phyloP scores from a whole-genome alignment of 23 tunicate species.

The Botrylloides violaceus region DNA sequence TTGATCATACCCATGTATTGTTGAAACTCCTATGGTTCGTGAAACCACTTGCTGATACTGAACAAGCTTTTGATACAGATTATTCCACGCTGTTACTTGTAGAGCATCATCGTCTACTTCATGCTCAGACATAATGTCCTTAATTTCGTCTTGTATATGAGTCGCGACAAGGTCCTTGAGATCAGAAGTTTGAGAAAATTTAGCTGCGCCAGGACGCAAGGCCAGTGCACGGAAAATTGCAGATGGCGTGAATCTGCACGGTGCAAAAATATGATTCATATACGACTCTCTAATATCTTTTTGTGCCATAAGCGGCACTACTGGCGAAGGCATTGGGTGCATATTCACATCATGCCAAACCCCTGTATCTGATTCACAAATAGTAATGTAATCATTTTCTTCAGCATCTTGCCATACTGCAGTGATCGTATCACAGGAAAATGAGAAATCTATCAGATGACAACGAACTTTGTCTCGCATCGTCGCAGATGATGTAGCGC shows the following conservation, averaged over 20 bases:
- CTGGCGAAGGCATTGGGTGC: background rate
- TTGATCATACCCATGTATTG: conserved; percentile 1
- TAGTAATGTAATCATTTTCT: conserved; percentile 32
- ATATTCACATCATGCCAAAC: conserved; percentile 78
- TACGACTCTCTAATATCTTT: conserved; percentile 42
- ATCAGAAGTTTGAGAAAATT: background rate
- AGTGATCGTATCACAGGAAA: conserved; percentile 23
- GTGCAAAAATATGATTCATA: conserved; percentile 32
- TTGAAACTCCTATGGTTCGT: conserved; percentile 40
- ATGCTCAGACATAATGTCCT: conserved; percentile 1
- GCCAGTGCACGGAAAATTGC: conserved; percentile 51
- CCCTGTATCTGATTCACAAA: conserved; percentile 26
- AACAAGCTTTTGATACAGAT: conserved; percentile 39
- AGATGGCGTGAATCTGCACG: conserved; percentile 37
- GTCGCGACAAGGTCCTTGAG: conserved; percentile 31
- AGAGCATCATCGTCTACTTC: conserved; percentile 28
- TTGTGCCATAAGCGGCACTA: conserved; percentile 5
- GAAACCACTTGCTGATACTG: conserved; percentile 58
- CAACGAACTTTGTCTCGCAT: background rate
- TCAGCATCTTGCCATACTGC: conserved; percentile 56
- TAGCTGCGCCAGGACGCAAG: conserved; percentile 17
- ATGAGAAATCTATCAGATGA: conserved; percentile 33
- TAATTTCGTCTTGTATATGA: conserved; percentile 37
- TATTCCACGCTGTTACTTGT: conserved; percentile 38
- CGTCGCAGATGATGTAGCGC: background rate